Base-by-base conservation (phyloP, 2,797 vertebrate species). In the Premnoplex brunnescens region DNA sequence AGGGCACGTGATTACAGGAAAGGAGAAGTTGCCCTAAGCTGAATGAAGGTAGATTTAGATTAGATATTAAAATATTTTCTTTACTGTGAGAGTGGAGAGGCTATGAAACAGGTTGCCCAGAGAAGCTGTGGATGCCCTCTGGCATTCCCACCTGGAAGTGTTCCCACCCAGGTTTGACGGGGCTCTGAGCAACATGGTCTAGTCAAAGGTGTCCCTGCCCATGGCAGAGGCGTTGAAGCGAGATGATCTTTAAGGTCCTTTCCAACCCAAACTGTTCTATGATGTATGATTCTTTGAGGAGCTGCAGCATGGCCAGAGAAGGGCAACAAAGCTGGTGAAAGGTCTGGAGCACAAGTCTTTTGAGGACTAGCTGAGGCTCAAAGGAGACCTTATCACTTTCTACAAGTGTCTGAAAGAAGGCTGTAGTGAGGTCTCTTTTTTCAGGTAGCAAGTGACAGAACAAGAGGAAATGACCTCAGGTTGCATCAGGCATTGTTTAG, bases 311-410 rank as follows among this genome's bases (percentile, higher is more conserved):
- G 12, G 43, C 17, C 66, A 60, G 54, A 72, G 54, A 67, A 39
- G 36, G 7, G 26, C 32, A 60, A 14, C 0, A 0, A 30, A 51
- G 48, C 9, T 73, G 28, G 17, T 3, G 48, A 60, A 73, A 13
- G 36, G 7, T 60, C 36, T 83, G 14, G 36, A 67, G 36, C n/a
- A 49, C 17, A 72, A 55, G 28, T 30, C 9, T n/a, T 39, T 10
- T 55, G 48, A 12, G 48, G 41, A 60, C 15, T 2, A n/a, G 3
- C 7, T 44, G 5, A 34, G 46, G 20, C 46, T 72, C 20, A 8
- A 22, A 15, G 24, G 21, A 43, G 9, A 55, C 9, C 7, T 39
- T 12, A 13, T 10, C 5, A 4, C 21, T 44, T 32, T 41, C 18
- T 32, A 16, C 8, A 13, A 1, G 19, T 46, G 22, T 19, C 43